phyloP scores from a whole-genome alignment of 1,140 invertebrate species.

The Nymphalis io region DNA sequence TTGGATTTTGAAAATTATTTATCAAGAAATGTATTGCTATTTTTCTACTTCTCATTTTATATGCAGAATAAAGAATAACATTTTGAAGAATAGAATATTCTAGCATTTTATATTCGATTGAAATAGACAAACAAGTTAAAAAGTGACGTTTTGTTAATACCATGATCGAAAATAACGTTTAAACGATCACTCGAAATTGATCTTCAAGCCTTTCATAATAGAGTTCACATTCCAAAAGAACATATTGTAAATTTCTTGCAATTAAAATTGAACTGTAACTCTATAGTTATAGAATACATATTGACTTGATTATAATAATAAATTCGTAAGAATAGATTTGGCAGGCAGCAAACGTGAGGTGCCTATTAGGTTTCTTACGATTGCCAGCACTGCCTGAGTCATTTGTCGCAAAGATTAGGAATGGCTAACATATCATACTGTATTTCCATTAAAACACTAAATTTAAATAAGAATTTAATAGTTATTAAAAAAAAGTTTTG shows the following conservation, averaged over 20 bases:
- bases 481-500: not conserved
- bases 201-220: not conserved
- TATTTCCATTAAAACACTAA: not conserved
- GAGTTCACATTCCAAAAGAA: slow-evolving; percentile 8
- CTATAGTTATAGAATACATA: slow-evolving; percentile 24
- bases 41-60: too few relatives aligned
- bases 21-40: too few relatives aligned
- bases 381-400: slow-evolving; percentile 50
- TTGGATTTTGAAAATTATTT: too few relatives aligned
- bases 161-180: slow-evolving; percentile 18
- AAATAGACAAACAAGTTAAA: slow-evolving; percentile 35
- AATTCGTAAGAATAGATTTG: slow-evolving; percentile 59
- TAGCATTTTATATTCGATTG: slow-evolving; percentile 31
- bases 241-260: not conserved
- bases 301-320: slow-evolving; percentile 32
- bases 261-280: slow-evolving; percentile 27
- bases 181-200: slow-evolving; percentile 7
- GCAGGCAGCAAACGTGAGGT: slow-evolving; percentile 54
- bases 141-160: slow-evolving; percentile 34
- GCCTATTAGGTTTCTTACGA: slow-evolving; percentile 58
- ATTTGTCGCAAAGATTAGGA: slow-evolving; percentile 49
- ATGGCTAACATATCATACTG: not conserved
- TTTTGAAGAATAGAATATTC: slow-evolving; percentile 16
- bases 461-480: not conserved
- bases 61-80: not conserved